Evolutionary conservation across 2,797 vertebrate genomes (phyloP).

Genomic region (Gallinago nigripennis): DNA sequence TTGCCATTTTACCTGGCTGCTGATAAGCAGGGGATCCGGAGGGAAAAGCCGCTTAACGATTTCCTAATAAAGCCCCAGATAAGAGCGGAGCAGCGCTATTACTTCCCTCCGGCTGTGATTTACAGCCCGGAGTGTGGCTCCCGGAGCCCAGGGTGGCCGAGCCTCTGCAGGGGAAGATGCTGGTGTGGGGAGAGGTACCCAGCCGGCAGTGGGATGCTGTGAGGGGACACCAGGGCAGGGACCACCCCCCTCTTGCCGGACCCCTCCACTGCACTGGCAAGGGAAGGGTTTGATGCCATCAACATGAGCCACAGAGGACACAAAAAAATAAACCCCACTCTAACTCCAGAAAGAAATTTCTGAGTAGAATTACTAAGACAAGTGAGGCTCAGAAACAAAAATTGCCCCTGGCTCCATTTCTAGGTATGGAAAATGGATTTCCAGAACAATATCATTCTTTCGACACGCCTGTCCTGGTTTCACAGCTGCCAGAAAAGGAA

Average conservation of each 20-base stretch:
- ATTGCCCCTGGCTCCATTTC: neutral
- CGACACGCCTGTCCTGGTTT: slow-evolving; percentile 4
- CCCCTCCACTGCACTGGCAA: neutral
- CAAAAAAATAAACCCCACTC: too few species aligned
- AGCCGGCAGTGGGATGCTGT: fast-evolving
- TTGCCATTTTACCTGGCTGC: neutral
- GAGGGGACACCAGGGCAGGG: neutral
- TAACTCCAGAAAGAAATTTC: neutral
- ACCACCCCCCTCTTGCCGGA: fast-evolving
- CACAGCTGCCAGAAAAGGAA: neutral
- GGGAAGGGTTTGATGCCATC: neutral
- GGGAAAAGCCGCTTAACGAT: neutral
- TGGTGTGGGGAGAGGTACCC: neutral
- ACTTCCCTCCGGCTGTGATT: neutral
- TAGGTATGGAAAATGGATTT: slow-evolving; percentile 31
- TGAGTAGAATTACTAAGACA: neutral
- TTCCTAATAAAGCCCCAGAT: neutral
- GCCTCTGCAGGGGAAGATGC: neutral
- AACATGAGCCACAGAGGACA: neutral
- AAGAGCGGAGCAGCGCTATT: neutral
- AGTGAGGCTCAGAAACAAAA: neutral
- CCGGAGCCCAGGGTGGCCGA: neutral
- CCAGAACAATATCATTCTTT: slow-evolving; percentile 14
- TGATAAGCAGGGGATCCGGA: slow-evolving; percentile 1
- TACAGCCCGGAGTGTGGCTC: neutral